Evolutionary conservation across 2,888 invertebrate species (phyloP), one percentile per base, ranked within the genome.

Genomic region (Thymelicus acteon): DNA sequence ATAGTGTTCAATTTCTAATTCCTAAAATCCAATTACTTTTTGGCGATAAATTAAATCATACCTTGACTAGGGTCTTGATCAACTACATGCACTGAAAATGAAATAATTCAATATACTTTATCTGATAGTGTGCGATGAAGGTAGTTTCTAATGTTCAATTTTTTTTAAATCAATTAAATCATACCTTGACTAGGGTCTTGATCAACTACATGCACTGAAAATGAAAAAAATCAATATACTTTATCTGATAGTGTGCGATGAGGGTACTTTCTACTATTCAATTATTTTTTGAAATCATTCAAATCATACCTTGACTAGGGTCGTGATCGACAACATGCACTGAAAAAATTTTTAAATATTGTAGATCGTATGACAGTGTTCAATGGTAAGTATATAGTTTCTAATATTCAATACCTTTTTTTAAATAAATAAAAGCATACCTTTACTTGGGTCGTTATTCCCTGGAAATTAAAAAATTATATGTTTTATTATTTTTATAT

Each of bases 181-280:
- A 44, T 74, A 75, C 74, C 72, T 72, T 54, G 60, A 0, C 63
- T 24, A 13, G 69, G 73, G 31, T 72, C 72, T 70, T 72, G 66
- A 75, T 79, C 77, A 60, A 81, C 80, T 60, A 80, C 78, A 40
- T 76, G 73, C 31, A 80, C 80, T 80, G 76, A 58, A 79, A 79
- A 72, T 44, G 12, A 47, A 73, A 72, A 58, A 15, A 62, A 13
- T 49, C 12, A n/a, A 7, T 7, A 6, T n/a, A 49, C n/a, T 15
- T 49, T 15, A n/a, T 49, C 15, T 49, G n/a, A 49, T 6, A n/a
- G 8, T 8, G 40, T 8, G 7, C 12, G 8, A 44, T 44, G 10
- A 12, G 44, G 44, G 12, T 44, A 10, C 0, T 40, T 40, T 40
- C 40, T 8, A 40, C 5, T 40, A 40, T 8, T 40, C 40, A 40